Evolutionary conservation across 2,888 invertebrate genomes (phyloP).

Genomic region (Ormyrus pomaceus): DNA sequence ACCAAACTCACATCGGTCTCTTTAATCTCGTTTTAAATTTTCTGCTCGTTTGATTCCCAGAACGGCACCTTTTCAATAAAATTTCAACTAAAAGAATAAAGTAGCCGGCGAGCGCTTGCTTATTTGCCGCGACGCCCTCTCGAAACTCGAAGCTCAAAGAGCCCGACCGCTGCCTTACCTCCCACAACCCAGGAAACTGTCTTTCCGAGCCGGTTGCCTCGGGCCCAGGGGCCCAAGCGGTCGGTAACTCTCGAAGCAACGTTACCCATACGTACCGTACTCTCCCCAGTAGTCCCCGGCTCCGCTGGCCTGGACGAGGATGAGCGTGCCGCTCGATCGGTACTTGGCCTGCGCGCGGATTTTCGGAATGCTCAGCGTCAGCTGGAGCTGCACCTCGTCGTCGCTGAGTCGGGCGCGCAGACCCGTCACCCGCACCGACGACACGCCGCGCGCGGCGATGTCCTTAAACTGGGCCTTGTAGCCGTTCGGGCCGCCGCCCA

Average conservation of each 20-base stretch:
- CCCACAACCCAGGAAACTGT: neutral
- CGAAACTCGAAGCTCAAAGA: neutral
- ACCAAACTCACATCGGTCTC: no score
- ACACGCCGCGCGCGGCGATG: conserved; percentile 88
- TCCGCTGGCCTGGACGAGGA: conserved; percentile 88
- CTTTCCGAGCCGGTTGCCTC: conserved; percentile 9
- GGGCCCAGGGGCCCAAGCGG: neutral
- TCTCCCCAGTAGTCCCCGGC: conserved; percentile 94
- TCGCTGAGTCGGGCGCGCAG: conserved; percentile 80
- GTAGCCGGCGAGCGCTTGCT: neutral
- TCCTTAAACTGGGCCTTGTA: conserved; percentile 89
- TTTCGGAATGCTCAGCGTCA: conserved; percentile 87
- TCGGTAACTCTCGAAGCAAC: no score
- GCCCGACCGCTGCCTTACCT: neutral
- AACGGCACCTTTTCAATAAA: neutral
- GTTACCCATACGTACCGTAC: conserved; percentile 80
- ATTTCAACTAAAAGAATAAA: neutral
- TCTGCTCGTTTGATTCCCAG: neutral
- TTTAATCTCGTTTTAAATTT: no score
- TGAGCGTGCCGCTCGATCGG: conserved; percentile 87
- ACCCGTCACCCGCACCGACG: conserved; percentile 87
- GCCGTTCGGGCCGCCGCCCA: conserved; percentile 89
- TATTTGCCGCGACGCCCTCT: neutral
- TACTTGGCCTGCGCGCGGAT: conserved; percentile 88
- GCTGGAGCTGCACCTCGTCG: conserved; percentile 87